Percentiles rank a stretch among this genome's conserved stretches.
Conservation (phyloP, 1,140 invertebrate genomes). For the Drosophila pallidifrons region DNA sequence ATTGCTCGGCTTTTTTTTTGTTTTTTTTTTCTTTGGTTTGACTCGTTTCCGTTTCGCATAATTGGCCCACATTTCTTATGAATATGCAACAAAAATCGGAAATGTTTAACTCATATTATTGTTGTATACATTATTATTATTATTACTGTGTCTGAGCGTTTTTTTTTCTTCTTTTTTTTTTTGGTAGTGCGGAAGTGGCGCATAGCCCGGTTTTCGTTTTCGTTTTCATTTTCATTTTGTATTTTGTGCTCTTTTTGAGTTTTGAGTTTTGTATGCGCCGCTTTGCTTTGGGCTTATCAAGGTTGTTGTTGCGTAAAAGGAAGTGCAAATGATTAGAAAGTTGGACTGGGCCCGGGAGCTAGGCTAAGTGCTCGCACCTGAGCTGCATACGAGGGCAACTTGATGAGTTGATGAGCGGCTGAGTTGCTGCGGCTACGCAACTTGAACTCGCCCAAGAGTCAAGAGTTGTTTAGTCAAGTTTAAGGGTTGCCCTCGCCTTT, state of each 20-base stretch:
- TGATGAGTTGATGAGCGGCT: background rate
- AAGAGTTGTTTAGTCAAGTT: background rate
- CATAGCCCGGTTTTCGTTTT: constrained; percentile 59
- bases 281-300: constrained; percentile 58
- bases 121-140: constrained; percentile 30
- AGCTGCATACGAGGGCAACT: constrained; percentile 41
- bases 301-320: constrained; percentile 82
- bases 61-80: constrained; percentile 78
- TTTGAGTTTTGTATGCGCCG: constrained; percentile 17
- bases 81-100: constrained; percentile 73
- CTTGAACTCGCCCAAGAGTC: background rate
- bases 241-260: constrained; percentile 22
- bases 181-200: constrained; percentile 69
- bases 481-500: constrained; percentile 25
- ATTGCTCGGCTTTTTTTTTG: constrained; percentile 48
- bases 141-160: constrained; percentile 25
- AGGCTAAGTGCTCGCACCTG: constrained; percentile 10
- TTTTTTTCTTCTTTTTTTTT: constrained; percentile 32
- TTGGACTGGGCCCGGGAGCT: constrained; percentile 41
- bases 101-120: constrained; percentile 45
- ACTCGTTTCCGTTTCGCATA: constrained; percentile 72
- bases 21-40: constrained; percentile 33
- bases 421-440: background rate
- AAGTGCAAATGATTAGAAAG: constrained; percentile 82
- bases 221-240: constrained; percentile 64